Evolutionary conservation across 2,888 invertebrate genomes (phyloP).

Genomic region (Calameuta pallipes): DNA sequence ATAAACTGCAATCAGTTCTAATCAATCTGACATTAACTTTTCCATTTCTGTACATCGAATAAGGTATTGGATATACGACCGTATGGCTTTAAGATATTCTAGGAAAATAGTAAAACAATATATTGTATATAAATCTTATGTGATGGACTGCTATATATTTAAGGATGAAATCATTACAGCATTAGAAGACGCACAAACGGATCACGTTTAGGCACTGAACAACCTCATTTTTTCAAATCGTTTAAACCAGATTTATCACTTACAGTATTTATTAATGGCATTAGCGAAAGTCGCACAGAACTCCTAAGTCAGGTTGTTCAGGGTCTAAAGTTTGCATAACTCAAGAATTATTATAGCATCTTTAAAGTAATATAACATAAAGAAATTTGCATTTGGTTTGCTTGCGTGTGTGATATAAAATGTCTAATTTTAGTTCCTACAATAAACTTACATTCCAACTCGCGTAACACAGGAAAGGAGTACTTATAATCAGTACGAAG

Average conservation of each 20-base stretch:
- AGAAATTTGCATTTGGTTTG: constrained; percentile 24
- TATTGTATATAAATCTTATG: constrained; percentile 29
- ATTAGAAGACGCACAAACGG: constrained; percentile 19
- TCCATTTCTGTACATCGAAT: constrained; percentile 8
- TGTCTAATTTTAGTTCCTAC: constrained; percentile 36
- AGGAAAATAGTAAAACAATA: constrained; percentile 23
- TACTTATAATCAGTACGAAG: constrained; percentile 25
- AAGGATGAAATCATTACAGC: constrained; percentile 18
- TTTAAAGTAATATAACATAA: constrained; percentile 2
- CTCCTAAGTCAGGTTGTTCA: background rate
- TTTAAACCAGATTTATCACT: background rate
- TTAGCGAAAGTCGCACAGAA: background rate
- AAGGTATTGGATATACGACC: constrained; percentile 21
- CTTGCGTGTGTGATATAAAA: constrained; percentile 33
- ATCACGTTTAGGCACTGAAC: constrained; percentile 26
- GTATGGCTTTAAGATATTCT: constrained; percentile 29
- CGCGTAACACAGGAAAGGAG: constrained; percentile 25
- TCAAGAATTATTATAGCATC: background rate
- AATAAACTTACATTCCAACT: constrained; percentile 27
- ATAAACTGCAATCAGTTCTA: background rate
- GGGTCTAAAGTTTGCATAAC: background rate
- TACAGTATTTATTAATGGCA: background rate
- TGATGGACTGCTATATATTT: constrained; percentile 17
- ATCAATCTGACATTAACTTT: constrained; percentile 4
- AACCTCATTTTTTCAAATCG: background rate